A percentile compares a stretch with the other conserved stretches of the same genome.
phyloP scores from a whole-genome alignment of 2,797 vertebrate genomes.

The Neosilurus hyrtlii region DNA sequence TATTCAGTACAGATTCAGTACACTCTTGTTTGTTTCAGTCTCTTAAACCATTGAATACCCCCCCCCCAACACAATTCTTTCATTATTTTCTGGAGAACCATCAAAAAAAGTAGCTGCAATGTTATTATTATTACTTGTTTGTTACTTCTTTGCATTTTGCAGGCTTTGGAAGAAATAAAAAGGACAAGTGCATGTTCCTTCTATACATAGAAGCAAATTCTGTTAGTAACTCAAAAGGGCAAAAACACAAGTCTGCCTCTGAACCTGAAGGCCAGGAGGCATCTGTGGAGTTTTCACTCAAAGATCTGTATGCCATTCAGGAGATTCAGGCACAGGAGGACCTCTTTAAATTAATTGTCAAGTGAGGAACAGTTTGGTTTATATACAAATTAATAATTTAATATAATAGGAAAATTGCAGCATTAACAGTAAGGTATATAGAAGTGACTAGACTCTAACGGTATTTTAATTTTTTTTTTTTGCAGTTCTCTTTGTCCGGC shows the following conservation, averaged over 20 bases:
- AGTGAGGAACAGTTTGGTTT: conserved; percentile 63
- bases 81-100: not conserved
- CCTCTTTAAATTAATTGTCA: conserved; percentile 72
- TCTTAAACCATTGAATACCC: not conserved
- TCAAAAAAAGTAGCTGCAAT: not conserved
- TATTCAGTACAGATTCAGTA: too few relatives aligned
- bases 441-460: conserved; percentile 12
- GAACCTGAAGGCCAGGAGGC: conserved; percentile 69
- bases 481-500: conserved; percentile 93
- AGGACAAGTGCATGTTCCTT: conserved; percentile 96
- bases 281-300: conserved; percentile 90
- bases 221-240: conserved; percentile 93
- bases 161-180: conserved; percentile 85
- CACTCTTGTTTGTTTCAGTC: not conserved
- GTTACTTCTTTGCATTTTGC: conserved; percentile 46
- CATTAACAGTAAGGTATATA: not conserved
- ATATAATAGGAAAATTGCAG: not conserved
- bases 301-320: conserved; percentile 93
- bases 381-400: not conserved
- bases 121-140: not conserved
- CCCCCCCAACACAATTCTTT: not conserved
- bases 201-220: conserved; percentile 93
- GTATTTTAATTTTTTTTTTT: conserved; percentile 37
- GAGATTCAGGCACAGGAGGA: conserved; percentile 92
- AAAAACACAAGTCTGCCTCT: conserved; percentile 72